Evolutionary conservation across 1,140 invertebrate genomes (phyloP).

Genomic region (Tenebrio molitor): DNA sequence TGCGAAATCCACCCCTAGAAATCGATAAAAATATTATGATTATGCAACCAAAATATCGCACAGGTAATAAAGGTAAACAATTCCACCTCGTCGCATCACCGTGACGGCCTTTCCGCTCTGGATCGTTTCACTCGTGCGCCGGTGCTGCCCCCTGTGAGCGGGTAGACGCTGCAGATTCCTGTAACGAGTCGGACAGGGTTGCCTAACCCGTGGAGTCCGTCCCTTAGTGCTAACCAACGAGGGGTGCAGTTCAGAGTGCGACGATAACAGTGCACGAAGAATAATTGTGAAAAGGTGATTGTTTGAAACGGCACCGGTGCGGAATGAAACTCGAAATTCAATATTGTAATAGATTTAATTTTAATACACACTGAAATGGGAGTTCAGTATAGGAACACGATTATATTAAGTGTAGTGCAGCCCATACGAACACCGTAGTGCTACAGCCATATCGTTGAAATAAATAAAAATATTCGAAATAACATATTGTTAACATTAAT

Average conservation of each 20-base stretch:
- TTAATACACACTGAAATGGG: constrained; percentile 65
- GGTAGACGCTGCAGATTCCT: constrained; percentile 17
- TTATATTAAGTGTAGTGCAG: constrained; percentile 61
- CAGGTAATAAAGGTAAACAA: constrained; percentile 43
- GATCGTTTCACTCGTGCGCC: constrained; percentile 11
- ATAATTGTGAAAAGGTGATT: too few species aligned
- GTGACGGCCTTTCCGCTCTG: background rate
- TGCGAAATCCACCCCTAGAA: too few species aligned
- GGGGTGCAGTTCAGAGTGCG: too few species aligned
- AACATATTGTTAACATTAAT: constrained; percentile 62
- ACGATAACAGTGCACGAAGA: too few species aligned
- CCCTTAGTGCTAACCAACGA: too few species aligned
- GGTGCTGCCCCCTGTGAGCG: constrained; percentile 7
- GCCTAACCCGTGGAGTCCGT: too few species aligned
- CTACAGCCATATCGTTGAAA: constrained; percentile 63
- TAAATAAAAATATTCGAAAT: constrained; percentile 65
- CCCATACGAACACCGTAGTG: constrained; percentile 62
- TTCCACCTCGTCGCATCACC: background rate
- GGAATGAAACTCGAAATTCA: constrained; percentile 19
- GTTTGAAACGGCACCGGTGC: too few species aligned
- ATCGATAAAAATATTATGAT: constrained; percentile 18
- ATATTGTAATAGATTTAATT: constrained; percentile 64
- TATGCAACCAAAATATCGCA: constrained; percentile 48
- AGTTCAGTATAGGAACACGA: constrained; percentile 64
- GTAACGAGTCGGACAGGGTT: constrained; percentile 7